phyloP scores from a whole-genome alignment of 1,140 invertebrate species.

The Plutomurus gul region DNA sequence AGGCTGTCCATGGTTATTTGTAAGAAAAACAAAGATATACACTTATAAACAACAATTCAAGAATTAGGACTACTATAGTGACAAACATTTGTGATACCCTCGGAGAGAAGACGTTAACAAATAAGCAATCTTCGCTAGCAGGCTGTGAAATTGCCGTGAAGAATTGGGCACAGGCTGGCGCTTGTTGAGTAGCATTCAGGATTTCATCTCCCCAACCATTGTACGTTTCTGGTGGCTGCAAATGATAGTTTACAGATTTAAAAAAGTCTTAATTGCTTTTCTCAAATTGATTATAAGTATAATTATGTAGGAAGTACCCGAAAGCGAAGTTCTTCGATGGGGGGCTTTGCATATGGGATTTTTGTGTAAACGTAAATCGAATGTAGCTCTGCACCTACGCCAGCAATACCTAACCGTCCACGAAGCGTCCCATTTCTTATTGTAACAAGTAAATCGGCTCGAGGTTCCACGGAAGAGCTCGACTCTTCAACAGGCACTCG shows the following conservation, averaged over 20 bases:
- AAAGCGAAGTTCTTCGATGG: constrained; percentile 46
- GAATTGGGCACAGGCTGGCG: constrained; percentile 58
- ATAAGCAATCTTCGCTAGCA: constrained; percentile 67
- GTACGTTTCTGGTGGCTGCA: constrained; percentile 55
- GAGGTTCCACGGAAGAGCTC: background rate
- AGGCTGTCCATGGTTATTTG: no score
- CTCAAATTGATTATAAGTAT: no score
- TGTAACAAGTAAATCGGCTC: constrained; percentile 28
- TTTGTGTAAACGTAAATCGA: background rate
- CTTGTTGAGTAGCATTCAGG: constrained; percentile 57
- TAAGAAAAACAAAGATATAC: no score
- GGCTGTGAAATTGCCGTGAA: constrained; percentile 53
- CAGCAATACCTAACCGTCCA: background rate
- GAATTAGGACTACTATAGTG: no score
- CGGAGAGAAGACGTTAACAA: constrained; percentile 65
- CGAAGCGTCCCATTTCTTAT: constrained; percentile 35
- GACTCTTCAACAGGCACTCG: background rate
- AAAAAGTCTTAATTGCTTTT: background rate
- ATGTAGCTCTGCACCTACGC: background rate
- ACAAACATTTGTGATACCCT: no score
- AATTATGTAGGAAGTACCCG: no score
- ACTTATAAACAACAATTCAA: no score
- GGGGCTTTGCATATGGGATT: constrained; percentile 44
- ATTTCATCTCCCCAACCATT: constrained; percentile 56
- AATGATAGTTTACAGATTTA: no score